These are phyloP conservation scores for Xyrichtys novacula DNA, from an alignment of 2,797 vertebrate species.

Conservation along the genomic window DNA sequence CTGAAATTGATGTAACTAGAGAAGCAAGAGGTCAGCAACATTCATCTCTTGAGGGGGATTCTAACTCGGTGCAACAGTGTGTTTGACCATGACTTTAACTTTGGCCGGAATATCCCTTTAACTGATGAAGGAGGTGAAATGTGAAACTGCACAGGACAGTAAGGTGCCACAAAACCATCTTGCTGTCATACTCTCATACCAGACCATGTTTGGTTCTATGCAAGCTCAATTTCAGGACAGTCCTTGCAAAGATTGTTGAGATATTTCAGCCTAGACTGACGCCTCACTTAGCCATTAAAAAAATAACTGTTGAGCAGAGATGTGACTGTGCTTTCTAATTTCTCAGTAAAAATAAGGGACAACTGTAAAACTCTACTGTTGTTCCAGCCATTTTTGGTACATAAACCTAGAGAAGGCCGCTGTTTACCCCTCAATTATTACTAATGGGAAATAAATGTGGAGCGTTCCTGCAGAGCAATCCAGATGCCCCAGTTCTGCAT, in stretches of 20 bases:
- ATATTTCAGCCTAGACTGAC: not conserved
- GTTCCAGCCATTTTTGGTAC: conserved; percentile 25
- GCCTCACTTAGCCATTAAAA: not conserved
- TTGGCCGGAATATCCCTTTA: too few relatives aligned
- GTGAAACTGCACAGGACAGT: too few relatives aligned
- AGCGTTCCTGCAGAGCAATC: conserved; percentile 58
- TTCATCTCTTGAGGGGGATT: too few relatives aligned
- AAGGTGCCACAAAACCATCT: too few relatives aligned
- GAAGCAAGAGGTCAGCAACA: too few relatives aligned
- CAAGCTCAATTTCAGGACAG: too few relatives aligned
- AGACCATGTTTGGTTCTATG: too few relatives aligned
- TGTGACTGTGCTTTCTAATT: not conserved
- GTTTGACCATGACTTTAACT: too few relatives aligned
- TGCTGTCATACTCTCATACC: too few relatives aligned
- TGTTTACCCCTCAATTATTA: conserved; percentile 65
- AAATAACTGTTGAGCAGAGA: conserved; percentile 10
- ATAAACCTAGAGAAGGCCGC: conserved; percentile 41
- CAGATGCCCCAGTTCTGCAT: conserved; percentile 69
- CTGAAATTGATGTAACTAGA: too few relatives aligned
- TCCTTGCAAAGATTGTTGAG: not conserved
- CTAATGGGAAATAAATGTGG: conserved; percentile 75
- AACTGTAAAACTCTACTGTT: conserved; percentile 5
- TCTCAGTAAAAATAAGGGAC: not conserved
- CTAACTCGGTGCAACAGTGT: too few relatives aligned
- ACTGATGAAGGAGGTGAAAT: too few relatives aligned